Conservation (phyloP, 2,888 invertebrate species). For the Lamellibrachia satsuma region DNA sequence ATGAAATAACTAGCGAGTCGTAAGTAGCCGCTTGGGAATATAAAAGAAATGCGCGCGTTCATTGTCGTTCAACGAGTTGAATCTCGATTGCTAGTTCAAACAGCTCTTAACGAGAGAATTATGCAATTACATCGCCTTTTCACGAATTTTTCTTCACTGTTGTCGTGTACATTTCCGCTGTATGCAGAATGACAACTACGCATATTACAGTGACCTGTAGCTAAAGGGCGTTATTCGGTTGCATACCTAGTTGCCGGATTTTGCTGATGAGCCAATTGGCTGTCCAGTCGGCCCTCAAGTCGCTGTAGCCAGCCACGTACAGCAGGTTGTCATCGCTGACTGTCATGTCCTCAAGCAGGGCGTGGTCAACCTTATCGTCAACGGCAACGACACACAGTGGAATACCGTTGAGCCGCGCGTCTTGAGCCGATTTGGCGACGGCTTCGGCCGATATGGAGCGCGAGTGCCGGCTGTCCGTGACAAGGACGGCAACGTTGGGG, state of each 20-base stretch:
- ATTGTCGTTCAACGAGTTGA: not conserved
- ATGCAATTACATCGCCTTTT: not conserved
- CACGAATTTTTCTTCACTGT: not conserved
- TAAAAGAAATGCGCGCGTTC: not conserved
- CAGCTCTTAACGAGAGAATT: not conserved
- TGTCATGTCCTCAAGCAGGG: not conserved
- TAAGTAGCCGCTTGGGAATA: not conserved
- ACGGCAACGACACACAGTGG: not conserved
- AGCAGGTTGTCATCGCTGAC: not conserved
- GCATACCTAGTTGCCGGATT: not conserved
- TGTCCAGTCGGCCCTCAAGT: not conserved
- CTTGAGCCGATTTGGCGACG: not conserved
- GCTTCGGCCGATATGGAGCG: not conserved
- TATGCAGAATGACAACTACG: not conserved
- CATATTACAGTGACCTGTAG: too few relatives aligned
- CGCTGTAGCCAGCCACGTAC: not conserved
- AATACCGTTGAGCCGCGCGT: not conserved
- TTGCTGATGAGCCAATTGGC: not conserved
- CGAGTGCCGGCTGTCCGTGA: slow-evolving; percentile 21
- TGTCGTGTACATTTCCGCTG: not conserved
- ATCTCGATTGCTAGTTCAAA: not conserved
- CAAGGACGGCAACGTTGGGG: slow-evolving; percentile 20
- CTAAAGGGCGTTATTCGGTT: not conserved
- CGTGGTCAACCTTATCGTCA: not conserved
- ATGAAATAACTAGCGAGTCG: not conserved